Evolutionary conservation across 2,888 invertebrate genomes (phyloP), one percentile per base, ranked within the genome.

Genomic region (Coelinius sp.): DNA sequence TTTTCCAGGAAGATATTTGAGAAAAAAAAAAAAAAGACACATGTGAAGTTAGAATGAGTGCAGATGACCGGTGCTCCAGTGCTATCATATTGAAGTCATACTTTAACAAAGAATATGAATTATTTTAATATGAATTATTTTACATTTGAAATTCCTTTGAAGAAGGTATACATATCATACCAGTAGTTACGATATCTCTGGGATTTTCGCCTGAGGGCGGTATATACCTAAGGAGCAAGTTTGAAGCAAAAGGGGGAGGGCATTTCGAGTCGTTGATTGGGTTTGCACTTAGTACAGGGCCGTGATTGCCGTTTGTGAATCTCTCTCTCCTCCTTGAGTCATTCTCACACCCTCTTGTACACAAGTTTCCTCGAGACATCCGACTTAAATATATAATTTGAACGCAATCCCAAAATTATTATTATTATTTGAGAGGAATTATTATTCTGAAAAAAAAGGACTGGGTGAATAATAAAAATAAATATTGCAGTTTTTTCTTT

Each of bases 261-360:
- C 20, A 53, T 63, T 62, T 70, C 59, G 75, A 75, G 75, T 76
- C 69, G 73, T 80, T 84, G 82, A 84, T 83, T 84, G 80, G 80
- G 82, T 84, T 83, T 82, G 79, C 80, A 81, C 83, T 83, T 81
- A 81, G 83, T 76, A 49, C 24, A 63, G n/a, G n/a, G 12, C 76
- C 78, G 82, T 84, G 84, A 84, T 84, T 84, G 84, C 84, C 83
- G 82, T 80, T 84, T 84, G 84, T 84, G 77, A 84, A 75, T 24
- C 22, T 20, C 20, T 17, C 7, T 22, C 22, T 81, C 77, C 80
- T 81, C 77, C 80, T 82, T 80, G 78, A n/a, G 80, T 79, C 77
- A 77, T 79, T 63, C 24, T 38, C 62, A 63, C 62, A 46, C 64
- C 46, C 63, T 46, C 65, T 27, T 22, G 1, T 41, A 4, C 38